Evolutionary conservation across 2,113 vertebrate genomes (phyloP).

Genomic region (Andinoacara biseriatus): DNA sequence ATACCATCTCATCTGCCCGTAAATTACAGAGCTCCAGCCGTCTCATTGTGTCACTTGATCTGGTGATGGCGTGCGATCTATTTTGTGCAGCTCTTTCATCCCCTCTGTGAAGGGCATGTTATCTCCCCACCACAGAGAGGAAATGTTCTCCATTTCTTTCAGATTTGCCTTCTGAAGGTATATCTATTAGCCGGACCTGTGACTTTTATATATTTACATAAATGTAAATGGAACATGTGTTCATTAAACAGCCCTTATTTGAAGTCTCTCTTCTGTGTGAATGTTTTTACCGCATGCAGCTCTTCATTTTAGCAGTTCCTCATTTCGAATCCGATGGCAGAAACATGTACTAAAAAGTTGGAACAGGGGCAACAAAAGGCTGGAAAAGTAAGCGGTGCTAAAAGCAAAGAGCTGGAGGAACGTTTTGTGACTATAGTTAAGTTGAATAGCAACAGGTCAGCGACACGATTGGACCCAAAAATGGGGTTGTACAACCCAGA

Average conservation of each 20-base stretch:
- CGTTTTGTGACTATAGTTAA: too few relatives aligned
- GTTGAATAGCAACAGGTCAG: too few relatives aligned
- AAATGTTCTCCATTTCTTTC: slow-evolving; percentile 19
- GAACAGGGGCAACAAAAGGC: too few relatives aligned
- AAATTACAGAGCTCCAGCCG: slow-evolving; percentile 53
- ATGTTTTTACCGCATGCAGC: background rate
- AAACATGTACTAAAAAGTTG: too few relatives aligned
- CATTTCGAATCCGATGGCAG: too few relatives aligned
- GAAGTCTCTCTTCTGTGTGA: background rate
- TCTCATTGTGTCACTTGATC: slow-evolving; percentile 68
- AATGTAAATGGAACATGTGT: background rate
- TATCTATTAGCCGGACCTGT: background rate
- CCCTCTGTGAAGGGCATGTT: slow-evolving; percentile 51
- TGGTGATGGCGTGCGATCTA: slow-evolving; percentile 54
- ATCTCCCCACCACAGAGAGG: slow-evolving; percentile 17
- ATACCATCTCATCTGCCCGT: slow-evolving; percentile 41
- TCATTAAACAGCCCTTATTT: background rate
- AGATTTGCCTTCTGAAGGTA: background rate
- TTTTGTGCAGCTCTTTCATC: slow-evolving; percentile 56
- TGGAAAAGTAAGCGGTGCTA: too few relatives aligned
- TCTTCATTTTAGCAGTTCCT: background rate
- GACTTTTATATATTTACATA: background rate
- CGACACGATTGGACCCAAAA: too few relatives aligned
- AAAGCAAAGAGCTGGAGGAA: too few relatives aligned
- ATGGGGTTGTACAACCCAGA: background rate